Evolutionary conservation across 2,797 vertebrate genomes (phyloP).

Genomic region (Sebastiscus albofasciatus): DNA sequence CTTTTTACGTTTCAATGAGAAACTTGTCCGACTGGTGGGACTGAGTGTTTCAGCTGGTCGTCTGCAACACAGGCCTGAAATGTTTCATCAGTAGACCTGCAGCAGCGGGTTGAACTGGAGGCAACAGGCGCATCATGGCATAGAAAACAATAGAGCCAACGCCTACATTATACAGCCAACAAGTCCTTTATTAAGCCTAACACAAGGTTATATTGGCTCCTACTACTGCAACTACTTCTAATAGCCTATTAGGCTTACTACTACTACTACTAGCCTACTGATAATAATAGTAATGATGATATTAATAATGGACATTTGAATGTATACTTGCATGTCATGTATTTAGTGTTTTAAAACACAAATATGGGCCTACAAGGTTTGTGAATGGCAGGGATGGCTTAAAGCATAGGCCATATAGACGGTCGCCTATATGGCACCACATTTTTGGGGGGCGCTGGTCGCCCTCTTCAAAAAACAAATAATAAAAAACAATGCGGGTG

Average conservation of each 20-base stretch:
- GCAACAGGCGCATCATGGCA: neutral
- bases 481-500: too few relatives aligned
- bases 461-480: too few relatives aligned
- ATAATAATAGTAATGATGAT: neutral
- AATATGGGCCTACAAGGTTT: neutral
- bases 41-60: neutral
- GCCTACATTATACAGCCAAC: neutral
- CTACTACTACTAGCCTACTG: neutral
- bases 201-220: neutral
- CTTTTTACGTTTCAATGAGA: slow-evolving; percentile 35
- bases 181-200: neutral
- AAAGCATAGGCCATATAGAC: too few relatives aligned
- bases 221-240: neutral
- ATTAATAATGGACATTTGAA: neutral
- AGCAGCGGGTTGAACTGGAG: neutral
- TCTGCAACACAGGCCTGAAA: neutral
- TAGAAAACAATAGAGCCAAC: neutral
- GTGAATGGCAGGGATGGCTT: too few relatives aligned
- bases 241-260: neutral
- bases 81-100: neutral
- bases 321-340: neutral
- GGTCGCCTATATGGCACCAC: too few relatives aligned
- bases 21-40: slow-evolving; percentile 35
- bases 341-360: neutral
- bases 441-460: too few relatives aligned